Conservation (phyloP, 2,797 vertebrate genomes). For the Spinibarbus caldwelli region DNA sequence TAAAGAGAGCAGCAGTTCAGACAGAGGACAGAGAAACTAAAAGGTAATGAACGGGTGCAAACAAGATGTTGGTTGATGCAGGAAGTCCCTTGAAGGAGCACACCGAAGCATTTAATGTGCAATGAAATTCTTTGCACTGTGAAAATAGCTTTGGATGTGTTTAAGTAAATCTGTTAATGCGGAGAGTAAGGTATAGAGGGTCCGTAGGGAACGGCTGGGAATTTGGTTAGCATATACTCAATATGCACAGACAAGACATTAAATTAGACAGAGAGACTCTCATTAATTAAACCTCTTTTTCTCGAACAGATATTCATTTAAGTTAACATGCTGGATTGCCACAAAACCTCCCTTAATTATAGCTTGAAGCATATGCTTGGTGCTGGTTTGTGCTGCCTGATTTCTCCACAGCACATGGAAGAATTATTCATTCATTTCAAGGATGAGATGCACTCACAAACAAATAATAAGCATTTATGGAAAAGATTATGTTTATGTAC, state of each 20-base stretch:
- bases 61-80: background rate
- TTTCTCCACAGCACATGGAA: background rate
- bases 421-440: no score
- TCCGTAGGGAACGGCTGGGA: background rate
- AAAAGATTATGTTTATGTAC: background rate
- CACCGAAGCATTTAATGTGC: background rate
- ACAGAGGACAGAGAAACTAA: slow-evolving; percentile 2
- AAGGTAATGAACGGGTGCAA: slow-evolving; percentile 5
- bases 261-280: slow-evolving; percentile 32
- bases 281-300: slow-evolving; percentile 45
- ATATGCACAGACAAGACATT: slow-evolving; percentile 20
- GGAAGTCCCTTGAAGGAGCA: background rate
- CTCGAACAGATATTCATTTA: slow-evolving; percentile 44
- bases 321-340: slow-evolving; percentile 50
- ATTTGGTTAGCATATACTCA: slow-evolving; percentile 1
- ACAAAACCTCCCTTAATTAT: slow-evolving; percentile 53
- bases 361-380: slow-evolving; percentile 42
- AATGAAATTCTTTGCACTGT: background rate
- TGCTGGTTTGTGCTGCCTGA: background rate
- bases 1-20: slow-evolving; percentile 46
- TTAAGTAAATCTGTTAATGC: slow-evolving; percentile 12
- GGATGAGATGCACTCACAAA: background rate
- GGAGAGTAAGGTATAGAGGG: background rate
- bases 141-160: background rate
- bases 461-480: background rate